Conservation (phyloP, 2,797 vertebrate genomes). For the Schizopygopsis pylzovi region DNA sequence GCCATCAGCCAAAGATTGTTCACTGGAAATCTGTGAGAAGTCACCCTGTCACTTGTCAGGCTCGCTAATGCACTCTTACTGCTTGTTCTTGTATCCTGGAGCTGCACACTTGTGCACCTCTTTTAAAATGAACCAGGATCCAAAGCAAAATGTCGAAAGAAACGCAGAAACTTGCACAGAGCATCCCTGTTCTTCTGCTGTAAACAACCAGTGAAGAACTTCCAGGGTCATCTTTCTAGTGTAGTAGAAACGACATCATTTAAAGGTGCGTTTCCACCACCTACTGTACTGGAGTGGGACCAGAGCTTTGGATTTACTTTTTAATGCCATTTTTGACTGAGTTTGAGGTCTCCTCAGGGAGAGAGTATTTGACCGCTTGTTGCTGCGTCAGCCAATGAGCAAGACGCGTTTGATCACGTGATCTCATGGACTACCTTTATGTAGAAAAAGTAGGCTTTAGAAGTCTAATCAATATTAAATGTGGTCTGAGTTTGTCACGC, state of each 20-base stretch:
- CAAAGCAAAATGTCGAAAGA: background rate
- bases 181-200: background rate
- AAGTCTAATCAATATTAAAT: too few relatives aligned
- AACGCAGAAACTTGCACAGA: background rate
- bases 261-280: background rate
- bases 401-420: background rate
- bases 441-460: too few relatives aligned
- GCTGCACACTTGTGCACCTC: background rate
- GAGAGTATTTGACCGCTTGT: background rate
- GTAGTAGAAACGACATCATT: background rate
- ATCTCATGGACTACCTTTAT: too few relatives aligned
- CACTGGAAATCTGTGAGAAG: background rate
- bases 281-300: background rate
- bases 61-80: background rate
- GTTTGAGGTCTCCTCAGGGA: background rate
- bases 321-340: background rate
- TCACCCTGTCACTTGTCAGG: background rate
- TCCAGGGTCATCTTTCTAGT: background rate
- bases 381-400: constrained; percentile 4
- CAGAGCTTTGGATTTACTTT: too few relatives aligned
- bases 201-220: background rate
- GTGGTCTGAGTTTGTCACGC: too few relatives aligned
- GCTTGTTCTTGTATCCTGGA: background rate
- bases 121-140: background rate
- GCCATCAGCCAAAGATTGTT: background rate